Evolutionary conservation across 2,113 vertebrate genomes (phyloP), one percentile per base, ranked within the genome.

Genomic region (Acrocephalus arundinaceus): DNA sequence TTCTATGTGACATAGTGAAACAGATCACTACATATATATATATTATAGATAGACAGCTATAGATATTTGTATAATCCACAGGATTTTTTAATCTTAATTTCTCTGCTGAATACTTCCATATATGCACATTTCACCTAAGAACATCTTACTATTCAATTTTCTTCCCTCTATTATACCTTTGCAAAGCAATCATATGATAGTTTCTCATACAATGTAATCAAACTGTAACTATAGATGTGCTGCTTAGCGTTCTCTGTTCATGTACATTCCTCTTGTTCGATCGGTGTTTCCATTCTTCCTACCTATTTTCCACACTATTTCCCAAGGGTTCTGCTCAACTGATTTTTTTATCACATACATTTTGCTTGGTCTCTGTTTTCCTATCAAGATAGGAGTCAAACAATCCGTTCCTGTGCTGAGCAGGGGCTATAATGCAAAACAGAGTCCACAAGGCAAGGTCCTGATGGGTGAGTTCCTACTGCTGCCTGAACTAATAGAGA

Each of bases 401-500:
- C 37, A 89, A 94, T 33, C 28, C 49, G 58, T 57, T 84, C 33
- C 37, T 70, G 28, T 55, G 58, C 55, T 67, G 78, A 83, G 59
- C 35, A 58, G 51, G 15, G 39, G 5, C 43, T 35, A 37, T 54
- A 93, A 91, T 6, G 2, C 43, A 90, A 85, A 93, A 57, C 15
- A 80, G 13, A 85, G 43, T 83, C 68, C 73, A 71, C 55, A 74
- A 65, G 70, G 33, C 45, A 89, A 92, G 19, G 52, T 78, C 46
- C 71, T 87, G 89, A 70, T 89, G 80, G 52, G 61, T 62, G 58
- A 94, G 54, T 89, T 87, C 81, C 58, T 87, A 15, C 58, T 93
- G n/a, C 49, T 85, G 58, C 78, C 85, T 76, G 77, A 91, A 93
- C 67, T 85, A 95, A 90, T 73, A 80, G 77, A 94, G 66, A 91